Conservation (phyloP, 2,888 invertebrate species). For the Dicranocentrus wangi region DNA sequence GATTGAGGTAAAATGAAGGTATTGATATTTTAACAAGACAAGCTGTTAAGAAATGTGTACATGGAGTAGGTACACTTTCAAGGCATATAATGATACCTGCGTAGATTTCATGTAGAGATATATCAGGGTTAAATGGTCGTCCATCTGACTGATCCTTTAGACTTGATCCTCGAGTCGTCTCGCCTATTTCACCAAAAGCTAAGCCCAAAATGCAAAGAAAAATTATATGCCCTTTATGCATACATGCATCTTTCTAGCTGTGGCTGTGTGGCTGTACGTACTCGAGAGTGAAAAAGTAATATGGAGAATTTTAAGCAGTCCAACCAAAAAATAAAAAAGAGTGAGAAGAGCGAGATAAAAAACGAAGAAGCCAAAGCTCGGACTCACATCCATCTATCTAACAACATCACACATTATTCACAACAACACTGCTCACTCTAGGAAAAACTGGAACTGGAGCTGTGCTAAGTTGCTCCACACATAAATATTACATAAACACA, state of each 20-base stretch:
- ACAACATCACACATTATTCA: constrained; percentile 62
- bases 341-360: constrained; percentile 4
- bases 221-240: not conserved
- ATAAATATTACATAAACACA: constrained; percentile 62
- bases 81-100: constrained; percentile 26
- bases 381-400: constrained; percentile 46
- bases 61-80: not conserved
- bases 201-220: not conserved
- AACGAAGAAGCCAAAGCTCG: constrained; percentile 3
- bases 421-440: constrained; percentile 27
- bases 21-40: constrained; percentile 60
- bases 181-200: not conserved
- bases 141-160: constrained; percentile 31
- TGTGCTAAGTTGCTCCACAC: constrained; percentile 21
- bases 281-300: no score
- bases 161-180: constrained; percentile 20
- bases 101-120: constrained; percentile 56
- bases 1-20: constrained; percentile 37
- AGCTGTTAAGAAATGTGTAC: constrained; percentile 37
- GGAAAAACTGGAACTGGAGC: constrained; percentile 63
- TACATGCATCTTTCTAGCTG: no score
- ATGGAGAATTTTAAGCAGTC: no score
- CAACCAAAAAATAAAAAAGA: constrained; percentile 12
- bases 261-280: no score
- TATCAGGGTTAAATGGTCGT: constrained; percentile 34